phyloP scores from a whole-genome alignment of 2,797 vertebrate species.

The Oreochromis mossambicus region DNA sequence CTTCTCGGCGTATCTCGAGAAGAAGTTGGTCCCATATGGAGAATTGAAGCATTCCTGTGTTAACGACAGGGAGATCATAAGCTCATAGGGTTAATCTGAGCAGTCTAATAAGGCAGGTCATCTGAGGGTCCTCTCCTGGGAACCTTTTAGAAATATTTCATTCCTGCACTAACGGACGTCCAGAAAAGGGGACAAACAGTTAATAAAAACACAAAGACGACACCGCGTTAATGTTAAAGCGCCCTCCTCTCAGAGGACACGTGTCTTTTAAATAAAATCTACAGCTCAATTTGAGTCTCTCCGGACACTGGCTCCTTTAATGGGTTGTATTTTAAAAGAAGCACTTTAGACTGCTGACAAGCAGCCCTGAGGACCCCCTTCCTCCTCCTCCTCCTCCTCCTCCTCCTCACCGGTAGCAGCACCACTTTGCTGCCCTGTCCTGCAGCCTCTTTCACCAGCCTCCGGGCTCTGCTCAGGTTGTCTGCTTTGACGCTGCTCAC shows the following conservation, averaged over 20 bases:
- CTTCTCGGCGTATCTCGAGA: constrained; percentile 87
- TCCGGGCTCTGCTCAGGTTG: constrained; percentile 82
- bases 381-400: neutral
- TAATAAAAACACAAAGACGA: neutral
- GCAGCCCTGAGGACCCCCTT: neutral
- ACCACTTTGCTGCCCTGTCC: constrained; percentile 83
- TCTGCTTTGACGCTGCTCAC: constrained; percentile 85
- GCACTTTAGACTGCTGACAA: neutral
- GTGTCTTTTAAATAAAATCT: neutral
- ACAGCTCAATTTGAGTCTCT: neutral
- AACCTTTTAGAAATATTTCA: neutral
- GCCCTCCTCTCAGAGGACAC: neutral
- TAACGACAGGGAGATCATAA: neutral
- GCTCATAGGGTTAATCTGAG: accelerated
- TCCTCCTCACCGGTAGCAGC: constrained; percentile 82
- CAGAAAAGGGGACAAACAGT: neutral
- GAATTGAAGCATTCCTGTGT: constrained; percentile 95
- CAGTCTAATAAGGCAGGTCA: neutral
- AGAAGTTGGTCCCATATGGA: constrained; percentile 90
- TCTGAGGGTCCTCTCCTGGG: neutral
- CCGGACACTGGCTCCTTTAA: neutral
- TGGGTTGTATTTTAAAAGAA: neutral
- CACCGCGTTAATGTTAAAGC: neutral
- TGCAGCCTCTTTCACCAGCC: constrained; percentile 85
- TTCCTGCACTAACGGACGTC: neutral